These are phyloP conservation scores for Ancistrus triradiatus DNA, from an alignment of 2,113 vertebrate genomes.

Conservation along the genomic window DNA sequence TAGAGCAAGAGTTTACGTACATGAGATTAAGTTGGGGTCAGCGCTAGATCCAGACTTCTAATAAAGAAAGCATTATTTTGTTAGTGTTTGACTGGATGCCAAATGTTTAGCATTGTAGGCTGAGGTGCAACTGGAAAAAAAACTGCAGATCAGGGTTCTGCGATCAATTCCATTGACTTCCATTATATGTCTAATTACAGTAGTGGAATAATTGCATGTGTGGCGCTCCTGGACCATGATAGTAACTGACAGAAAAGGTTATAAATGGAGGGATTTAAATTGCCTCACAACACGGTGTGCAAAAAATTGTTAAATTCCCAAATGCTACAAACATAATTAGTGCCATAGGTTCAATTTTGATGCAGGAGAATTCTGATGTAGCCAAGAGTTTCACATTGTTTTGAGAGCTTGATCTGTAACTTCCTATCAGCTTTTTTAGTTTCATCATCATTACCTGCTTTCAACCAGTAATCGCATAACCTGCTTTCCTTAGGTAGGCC, in stretches of 20 bases:
- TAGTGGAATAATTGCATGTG: conserved; percentile 18
- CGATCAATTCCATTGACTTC: conserved; percentile 23
- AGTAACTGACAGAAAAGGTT: conserved; percentile 11
- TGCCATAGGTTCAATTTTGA: neutral
- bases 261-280: conserved; percentile 4
- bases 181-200: conserved; percentile 10
- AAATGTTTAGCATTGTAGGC: neutral
- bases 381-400: no score
- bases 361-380: conserved; percentile 1
- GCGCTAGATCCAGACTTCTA: conserved; percentile 1
- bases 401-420: no score
- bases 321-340: conserved; percentile 28
- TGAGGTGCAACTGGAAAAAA: conserved; percentile 15
- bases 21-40: conserved; percentile 1
- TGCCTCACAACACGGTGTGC: neutral
- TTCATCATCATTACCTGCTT: no score
- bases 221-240: conserved; percentile 27
- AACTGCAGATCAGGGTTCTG: conserved; percentile 7
- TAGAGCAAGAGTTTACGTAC: no score
- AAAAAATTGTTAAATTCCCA: conserved; percentile 13
- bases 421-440: no score
- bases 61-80: conserved; percentile 9
- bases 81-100: neutral
- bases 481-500: no score
- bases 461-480: no score